Evolutionary conservation across 2,797 vertebrate genomes (phyloP).

Genomic region (Danio choprae): DNA sequence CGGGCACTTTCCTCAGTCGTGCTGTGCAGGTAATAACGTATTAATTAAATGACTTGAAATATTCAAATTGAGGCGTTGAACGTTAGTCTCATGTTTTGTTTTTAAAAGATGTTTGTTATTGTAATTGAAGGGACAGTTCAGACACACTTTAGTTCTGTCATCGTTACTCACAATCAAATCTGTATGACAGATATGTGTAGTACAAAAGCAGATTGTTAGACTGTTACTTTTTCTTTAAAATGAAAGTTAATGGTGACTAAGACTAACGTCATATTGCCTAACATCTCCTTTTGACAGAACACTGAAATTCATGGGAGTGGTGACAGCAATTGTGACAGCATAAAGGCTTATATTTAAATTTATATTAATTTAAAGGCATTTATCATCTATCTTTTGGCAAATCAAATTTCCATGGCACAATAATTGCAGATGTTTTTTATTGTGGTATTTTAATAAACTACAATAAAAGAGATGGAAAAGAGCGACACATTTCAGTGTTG

Average conservation of each 20-base stretch:
- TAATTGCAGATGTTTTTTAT: no score
- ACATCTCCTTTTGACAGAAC: no score
- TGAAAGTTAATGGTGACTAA: not conserved
- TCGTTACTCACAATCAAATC: not conserved
- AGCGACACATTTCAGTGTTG: no score
- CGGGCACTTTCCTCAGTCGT: conserved; percentile 90
- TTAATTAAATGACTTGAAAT: not conserved
- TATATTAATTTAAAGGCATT: no score
- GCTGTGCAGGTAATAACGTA: conserved; percentile 84
- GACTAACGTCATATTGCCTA: not conserved
- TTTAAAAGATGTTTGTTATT: not conserved
- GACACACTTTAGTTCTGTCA: not conserved
- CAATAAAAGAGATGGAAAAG: no score
- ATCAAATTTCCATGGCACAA: no score
- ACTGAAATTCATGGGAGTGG: no score
- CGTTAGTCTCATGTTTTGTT: not conserved
- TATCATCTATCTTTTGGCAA: no score
- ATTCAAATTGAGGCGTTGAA: not conserved
- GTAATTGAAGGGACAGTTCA: not conserved
- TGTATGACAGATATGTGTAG: no score
- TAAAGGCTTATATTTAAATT: no score
- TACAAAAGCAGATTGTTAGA: not conserved
- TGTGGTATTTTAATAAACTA: no score
- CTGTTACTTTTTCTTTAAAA: not conserved
- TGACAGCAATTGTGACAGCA: no score